phyloP scores from a whole-genome alignment of 2,888 invertebrate genomes.

The Bugulina stolonifera region DNA sequence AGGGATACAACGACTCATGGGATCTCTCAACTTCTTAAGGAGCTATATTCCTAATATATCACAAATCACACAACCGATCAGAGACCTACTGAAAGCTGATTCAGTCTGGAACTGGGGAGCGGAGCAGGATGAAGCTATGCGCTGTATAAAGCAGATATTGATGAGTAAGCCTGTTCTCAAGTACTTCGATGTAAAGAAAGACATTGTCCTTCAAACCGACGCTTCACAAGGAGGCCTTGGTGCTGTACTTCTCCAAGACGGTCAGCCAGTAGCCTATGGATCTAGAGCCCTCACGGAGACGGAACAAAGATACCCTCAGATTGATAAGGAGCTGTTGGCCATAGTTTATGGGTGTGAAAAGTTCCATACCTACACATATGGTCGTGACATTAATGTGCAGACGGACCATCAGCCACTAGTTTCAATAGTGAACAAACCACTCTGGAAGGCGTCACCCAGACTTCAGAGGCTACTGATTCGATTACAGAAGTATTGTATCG shows the following conservation, averaged over 20 bases:
- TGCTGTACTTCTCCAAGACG: constrained; percentile 29
- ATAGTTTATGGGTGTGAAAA: constrained; percentile 29
- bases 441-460: constrained; percentile 27
- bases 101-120: constrained; percentile 2
- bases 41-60: background rate
- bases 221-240: constrained; percentile 30
- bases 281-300: constrained; percentile 30
- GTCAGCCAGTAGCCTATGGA: constrained; percentile 31
- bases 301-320: constrained; percentile 31
- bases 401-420: constrained; percentile 32
- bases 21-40: background rate
- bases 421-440: constrained; percentile 27
- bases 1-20: background rate
- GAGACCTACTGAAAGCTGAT: background rate
- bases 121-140: background rate
- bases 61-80: background rate
- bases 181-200: constrained; percentile 29
- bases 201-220: constrained; percentile 29
- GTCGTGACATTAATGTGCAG: constrained; percentile 28
- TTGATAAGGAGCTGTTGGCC: constrained; percentile 32
- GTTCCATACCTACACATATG: constrained; percentile 31
- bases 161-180: constrained; percentile 29
- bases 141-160: constrained; percentile 28
- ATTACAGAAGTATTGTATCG: no score
- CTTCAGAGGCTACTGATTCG: constrained; percentile 30